phyloP scores from a whole-genome alignment of 2,888 invertebrate genomes.

The Electrophaes corylata region DNA sequence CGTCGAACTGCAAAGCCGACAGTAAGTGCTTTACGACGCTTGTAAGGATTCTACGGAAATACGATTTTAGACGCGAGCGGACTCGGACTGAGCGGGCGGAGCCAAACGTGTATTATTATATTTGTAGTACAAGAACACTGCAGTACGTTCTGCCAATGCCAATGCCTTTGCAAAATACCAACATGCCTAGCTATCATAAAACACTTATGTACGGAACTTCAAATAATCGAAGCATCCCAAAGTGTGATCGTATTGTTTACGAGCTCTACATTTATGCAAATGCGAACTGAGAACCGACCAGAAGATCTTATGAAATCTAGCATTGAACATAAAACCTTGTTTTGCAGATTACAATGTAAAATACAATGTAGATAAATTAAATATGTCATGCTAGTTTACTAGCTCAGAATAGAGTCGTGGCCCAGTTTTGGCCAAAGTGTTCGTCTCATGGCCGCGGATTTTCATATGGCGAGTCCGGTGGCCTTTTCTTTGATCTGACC shows the following conservation, averaged over 20 bases:
- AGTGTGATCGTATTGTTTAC: constrained; percentile 57
- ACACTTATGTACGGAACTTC: constrained; percentile 45
- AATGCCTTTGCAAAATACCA: constrained; percentile 43
- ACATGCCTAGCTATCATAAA: constrained; percentile 33
- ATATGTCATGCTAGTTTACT: constrained; percentile 66
- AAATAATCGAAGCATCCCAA: constrained; percentile 51
- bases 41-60: constrained; percentile 84
- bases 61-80: constrained; percentile 78
- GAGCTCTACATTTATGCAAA: constrained; percentile 57
- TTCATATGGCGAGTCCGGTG: constrained; percentile 55
- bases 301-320: constrained; percentile 37
- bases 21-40: constrained; percentile 79
- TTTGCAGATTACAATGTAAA: constrained; percentile 63
- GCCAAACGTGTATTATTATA: constrained; percentile 50
- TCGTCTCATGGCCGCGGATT: constrained; percentile 53
- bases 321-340: constrained; percentile 48
- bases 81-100: constrained; percentile 57
- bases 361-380: constrained; percentile 46
- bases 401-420: constrained; percentile 66
- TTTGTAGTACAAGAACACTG: constrained; percentile 34
- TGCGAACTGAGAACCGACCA: constrained; percentile 35
- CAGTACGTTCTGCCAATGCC: constrained; percentile 52
- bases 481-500: constrained; percentile 68
- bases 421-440: constrained; percentile 65
- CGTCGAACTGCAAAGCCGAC: constrained; percentile 81